A percentile compares a stretch with the other conserved stretches of the same genome.
Evolutionary conservation across 2,888 invertebrate species (phyloP).

Genomic region (Tenthredo scrophulariae): DNA sequence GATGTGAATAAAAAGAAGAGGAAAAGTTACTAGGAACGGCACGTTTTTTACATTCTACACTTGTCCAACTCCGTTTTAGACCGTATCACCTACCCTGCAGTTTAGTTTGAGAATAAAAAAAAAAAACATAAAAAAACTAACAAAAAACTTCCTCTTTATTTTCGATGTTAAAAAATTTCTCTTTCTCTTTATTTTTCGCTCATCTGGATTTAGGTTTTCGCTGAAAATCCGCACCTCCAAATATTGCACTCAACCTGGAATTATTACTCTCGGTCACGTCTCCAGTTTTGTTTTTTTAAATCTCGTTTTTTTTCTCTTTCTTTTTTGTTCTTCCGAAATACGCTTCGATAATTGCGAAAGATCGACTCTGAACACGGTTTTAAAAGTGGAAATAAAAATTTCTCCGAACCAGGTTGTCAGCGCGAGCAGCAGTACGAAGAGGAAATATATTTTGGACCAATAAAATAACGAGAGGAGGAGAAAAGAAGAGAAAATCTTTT

Average conservation of each 20-base stretch:
- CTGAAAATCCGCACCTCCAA: neutral
- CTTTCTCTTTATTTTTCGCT: neutral
- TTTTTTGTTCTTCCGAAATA: neutral
- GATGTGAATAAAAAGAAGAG: neutral
- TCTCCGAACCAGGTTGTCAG: neutral
- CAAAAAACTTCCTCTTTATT: neutral
- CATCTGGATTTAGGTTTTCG: neutral
- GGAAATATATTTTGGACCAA: neutral
- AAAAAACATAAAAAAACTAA: neutral
- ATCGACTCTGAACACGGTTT: neutral
- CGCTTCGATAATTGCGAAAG: slow-evolving; percentile 5
- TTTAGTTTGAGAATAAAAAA: neutral
- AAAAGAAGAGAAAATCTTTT: slow-evolving; percentile 7
- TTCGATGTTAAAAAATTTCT: neutral
- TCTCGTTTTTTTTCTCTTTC: neutral
- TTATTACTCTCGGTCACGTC: slow-evolving; percentile 33
- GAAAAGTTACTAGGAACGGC: neutral
- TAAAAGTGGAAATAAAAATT: neutral
- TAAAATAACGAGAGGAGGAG: neutral
- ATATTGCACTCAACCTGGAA: neutral
- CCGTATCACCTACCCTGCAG: neutral
- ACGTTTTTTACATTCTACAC: neutral
- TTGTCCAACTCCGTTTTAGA: slow-evolving; percentile 23
- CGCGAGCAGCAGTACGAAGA: neutral
- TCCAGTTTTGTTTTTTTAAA: slow-evolving; percentile 14